Evolutionary conservation across 2,888 invertebrate species (phyloP), one percentile per base, ranked within the genome.

Genomic region (Esperia sulphurella): DNA sequence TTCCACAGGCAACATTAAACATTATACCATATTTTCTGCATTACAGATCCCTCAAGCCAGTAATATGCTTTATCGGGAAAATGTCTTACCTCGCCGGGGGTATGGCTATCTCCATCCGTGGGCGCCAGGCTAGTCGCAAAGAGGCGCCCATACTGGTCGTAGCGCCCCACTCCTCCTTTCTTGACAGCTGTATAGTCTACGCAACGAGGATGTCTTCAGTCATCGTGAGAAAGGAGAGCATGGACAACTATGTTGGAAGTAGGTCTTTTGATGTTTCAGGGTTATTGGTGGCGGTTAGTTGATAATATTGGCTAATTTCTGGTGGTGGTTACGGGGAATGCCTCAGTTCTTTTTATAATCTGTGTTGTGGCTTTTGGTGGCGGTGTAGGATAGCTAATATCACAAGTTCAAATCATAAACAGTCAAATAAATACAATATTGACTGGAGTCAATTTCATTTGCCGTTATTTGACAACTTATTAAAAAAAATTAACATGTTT

Each of bases 171-270:
- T 96, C 96, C 49, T 95, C 96, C 6, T 96, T 95, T 90, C 92
- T 97, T 69, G 97, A 97, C 83, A 95, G 95, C 65, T 94, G 96
- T 67, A 94, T 95, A 63, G 94, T 96, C 68, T 95, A 96, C 77
- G 93, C 94, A 59, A 94, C 95, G 49, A 93, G 93, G 74, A 94
- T 95, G 83, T 95, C 96, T 8, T 95, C 95, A 10, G 94, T 95
- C 75, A 96, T 97, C 79, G 95, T 95, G 57, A 91, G 96, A 75
- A 92, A 94, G 64, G 95, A 95, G 75, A 94, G 95, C 78, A 92
- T 93, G 80, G 94, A 95, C 76, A 95, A 95, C 64, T 93, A 95
- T 73, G 94, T 96, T 77, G 96, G 96, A 93, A 96, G 97, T 97
- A 95, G 83, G 95, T 93, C 14, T 41, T 49, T 28, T 35, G n/a